These are phyloP conservation scores for Ooceraea biroi DNA, from an alignment of 1,140 invertebrate species.

Conservation along the genomic window DNA sequence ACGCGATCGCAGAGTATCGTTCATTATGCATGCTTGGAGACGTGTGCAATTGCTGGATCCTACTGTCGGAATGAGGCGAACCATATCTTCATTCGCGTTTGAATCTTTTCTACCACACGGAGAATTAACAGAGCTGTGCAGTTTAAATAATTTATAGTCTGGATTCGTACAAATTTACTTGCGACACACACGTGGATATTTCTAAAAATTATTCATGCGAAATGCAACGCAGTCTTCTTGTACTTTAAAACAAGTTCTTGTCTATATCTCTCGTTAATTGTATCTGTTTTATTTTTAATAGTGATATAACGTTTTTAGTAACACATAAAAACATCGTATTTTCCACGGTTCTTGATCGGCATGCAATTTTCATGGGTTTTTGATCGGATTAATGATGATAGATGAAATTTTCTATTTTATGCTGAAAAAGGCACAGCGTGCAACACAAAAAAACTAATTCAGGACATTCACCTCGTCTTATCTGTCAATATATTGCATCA, in stretches of 20 bases:
- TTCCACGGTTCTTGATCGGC: not conserved
- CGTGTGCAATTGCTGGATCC: not conserved
- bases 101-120: not conserved
- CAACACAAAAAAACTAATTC: conserved; percentile 26
- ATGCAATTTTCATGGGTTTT: not conserved
- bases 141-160: not conserved
- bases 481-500: conserved; percentile 54
- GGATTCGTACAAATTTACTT: not conserved
- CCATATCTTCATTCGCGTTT: not conserved
- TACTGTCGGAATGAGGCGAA: not conserved
- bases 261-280: not conserved
- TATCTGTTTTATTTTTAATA: not conserved
- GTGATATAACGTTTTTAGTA: conserved; percentile 35
- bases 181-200: not conserved
- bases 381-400: conserved; percentile 2
- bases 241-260: not conserved
- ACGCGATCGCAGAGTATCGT: conserved; percentile 6
- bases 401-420: conserved; percentile 25
- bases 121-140: not conserved
- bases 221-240: not conserved
- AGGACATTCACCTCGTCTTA: conserved; percentile 75
- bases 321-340: conserved; percentile 25
- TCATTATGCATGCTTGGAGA: conserved; percentile 36
- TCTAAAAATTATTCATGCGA: not conserved
- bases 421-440: not conserved